These are phyloP conservation scores for Netelia inedita DNA, from an alignment of 2,888 invertebrate genomes.

Conservation along the genomic window DNA sequence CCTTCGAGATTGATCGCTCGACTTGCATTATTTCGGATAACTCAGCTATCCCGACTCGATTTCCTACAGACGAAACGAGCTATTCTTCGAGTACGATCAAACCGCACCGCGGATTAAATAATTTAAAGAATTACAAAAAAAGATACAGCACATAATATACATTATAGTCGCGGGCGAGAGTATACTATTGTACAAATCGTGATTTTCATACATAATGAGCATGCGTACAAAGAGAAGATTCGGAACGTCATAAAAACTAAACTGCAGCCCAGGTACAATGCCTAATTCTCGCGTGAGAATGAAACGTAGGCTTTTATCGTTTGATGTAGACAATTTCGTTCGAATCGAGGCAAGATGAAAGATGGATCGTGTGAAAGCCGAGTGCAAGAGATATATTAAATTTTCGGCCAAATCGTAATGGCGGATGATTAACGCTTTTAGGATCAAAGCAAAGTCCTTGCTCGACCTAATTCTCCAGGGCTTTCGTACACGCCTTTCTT, in stretches of 20 bases:
- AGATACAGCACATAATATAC: slow-evolving; percentile 4
- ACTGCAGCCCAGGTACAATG: slow-evolving; percentile 9
- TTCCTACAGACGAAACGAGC: slow-evolving; percentile 22
- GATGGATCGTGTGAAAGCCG: too few relatives aligned
- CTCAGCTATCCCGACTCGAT: slow-evolving; percentile 26
- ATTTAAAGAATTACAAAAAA: slow-evolving; percentile 71
- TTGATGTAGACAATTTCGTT: too few relatives aligned
- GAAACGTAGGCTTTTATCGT: background rate
- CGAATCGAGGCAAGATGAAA: too few relatives aligned
- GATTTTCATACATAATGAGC: slow-evolving; percentile 51
- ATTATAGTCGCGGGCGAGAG: slow-evolving; percentile 35
- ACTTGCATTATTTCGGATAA: slow-evolving; percentile 32
- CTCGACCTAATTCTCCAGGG: too few relatives aligned
- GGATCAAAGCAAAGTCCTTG: too few relatives aligned
- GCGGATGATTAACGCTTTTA: too few relatives aligned
- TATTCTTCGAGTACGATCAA: slow-evolving; percentile 17
- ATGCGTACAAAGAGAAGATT: slow-evolving; percentile 59
- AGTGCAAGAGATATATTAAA: too few relatives aligned
- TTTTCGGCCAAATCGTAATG: too few relatives aligned
- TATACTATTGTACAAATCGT: slow-evolving; percentile 76
- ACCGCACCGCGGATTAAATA: slow-evolving; percentile 73
- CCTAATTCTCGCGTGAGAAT: slow-evolving; percentile 23
- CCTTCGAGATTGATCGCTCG: slow-evolving; percentile 19
- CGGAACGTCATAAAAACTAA: background rate
- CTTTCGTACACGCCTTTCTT: too few relatives aligned